A percentile compares a stretch with the other conserved stretches of the same genome.
Conservation (phyloP, 2,888 invertebrate genomes). For the Hololepta plana region DNA sequence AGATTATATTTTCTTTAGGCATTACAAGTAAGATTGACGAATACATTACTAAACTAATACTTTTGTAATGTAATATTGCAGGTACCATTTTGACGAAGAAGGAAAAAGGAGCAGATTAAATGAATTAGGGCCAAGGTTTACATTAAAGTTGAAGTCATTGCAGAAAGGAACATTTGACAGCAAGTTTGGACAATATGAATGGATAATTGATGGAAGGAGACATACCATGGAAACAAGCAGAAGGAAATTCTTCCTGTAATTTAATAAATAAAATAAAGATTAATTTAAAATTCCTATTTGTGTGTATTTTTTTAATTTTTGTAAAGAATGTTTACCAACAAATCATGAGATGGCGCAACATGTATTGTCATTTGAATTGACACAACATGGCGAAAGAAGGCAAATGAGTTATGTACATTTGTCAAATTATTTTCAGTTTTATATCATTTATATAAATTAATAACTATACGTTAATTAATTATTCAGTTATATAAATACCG, state of each 20-base stretch:
- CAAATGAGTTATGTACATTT: too few relatives aligned
- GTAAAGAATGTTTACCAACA: too few relatives aligned
- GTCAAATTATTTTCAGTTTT: too few relatives aligned
- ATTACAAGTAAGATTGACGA: constrained; percentile 58
- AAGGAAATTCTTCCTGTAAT: constrained; percentile 77
- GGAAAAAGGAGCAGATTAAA: constrained; percentile 56
- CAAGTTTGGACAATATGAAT: constrained; percentile 92
- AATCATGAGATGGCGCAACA: constrained; percentile 9
- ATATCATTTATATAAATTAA: too few relatives aligned
- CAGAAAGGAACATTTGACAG: constrained; percentile 97
- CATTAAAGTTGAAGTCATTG: constrained; percentile 74
- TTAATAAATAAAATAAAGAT: constrained; percentile 6
- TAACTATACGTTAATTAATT: too few relatives aligned
- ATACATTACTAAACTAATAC: constrained; percentile 1
- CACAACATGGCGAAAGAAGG: constrained; percentile 14
- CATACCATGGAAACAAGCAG: constrained; percentile 90
- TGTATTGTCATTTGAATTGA: constrained; percentile 12
- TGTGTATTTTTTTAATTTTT: too few relatives aligned
- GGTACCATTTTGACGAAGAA: constrained; percentile 77
- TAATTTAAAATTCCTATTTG: too few relatives aligned
- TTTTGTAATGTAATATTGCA: constrained; percentile 19
- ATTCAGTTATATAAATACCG: too few relatives aligned
- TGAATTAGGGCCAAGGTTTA: constrained; percentile 96
- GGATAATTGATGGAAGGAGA: constrained; percentile 78
- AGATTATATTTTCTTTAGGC: constrained; percentile 96